Conservation (phyloP, 2,113 vertebrate species). For the Polypterus senegalus region DNA sequence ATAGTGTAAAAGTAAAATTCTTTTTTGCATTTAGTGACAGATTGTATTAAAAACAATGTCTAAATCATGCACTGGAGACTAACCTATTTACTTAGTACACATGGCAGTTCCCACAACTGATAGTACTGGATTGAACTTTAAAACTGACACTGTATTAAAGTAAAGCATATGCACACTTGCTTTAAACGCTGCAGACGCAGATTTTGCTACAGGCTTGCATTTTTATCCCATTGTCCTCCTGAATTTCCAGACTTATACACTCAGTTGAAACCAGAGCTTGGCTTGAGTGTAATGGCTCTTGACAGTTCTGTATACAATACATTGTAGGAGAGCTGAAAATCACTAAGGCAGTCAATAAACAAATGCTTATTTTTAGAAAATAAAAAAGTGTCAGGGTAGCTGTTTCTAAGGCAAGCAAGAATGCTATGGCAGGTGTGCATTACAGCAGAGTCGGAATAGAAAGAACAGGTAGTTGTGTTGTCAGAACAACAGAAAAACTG, state of each 20-base stretch:
- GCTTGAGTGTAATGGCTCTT: conserved; percentile 31
- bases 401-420: conserved; percentile 23
- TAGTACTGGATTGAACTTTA: too few relatives aligned
- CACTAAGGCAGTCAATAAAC: conserved; percentile 32
- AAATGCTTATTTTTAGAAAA: conserved; percentile 37
- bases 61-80: conserved; percentile 35
- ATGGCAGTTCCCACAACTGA: too few relatives aligned
- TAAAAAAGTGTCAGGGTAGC: conserved; percentile 26
- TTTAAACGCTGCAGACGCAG: conserved; percentile 22
- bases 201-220: conserved; percentile 16
- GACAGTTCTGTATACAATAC: conserved; percentile 31
- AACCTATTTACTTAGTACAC: conserved; percentile 9
- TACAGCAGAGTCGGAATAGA: not conserved
- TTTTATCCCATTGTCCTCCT: conserved; percentile 4
- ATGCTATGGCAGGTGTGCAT: conserved; percentile 28
- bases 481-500: too few relatives aligned
- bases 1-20: too few relatives aligned
- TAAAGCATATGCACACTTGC: conserved; percentile 13
- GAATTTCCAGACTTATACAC: conserved; percentile 3
- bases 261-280: conserved; percentile 19
- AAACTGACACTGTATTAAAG: conserved; percentile 23
- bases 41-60: conserved; percentile 32
- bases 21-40: too few relatives aligned
- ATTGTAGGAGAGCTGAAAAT: conserved; percentile 28
- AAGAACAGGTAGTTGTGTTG: too few relatives aligned